These are phyloP conservation scores for Caenorhabditis sp. DNA, from an alignment of 2,888 invertebrate genomes.

Conservation along the genomic window DNA sequence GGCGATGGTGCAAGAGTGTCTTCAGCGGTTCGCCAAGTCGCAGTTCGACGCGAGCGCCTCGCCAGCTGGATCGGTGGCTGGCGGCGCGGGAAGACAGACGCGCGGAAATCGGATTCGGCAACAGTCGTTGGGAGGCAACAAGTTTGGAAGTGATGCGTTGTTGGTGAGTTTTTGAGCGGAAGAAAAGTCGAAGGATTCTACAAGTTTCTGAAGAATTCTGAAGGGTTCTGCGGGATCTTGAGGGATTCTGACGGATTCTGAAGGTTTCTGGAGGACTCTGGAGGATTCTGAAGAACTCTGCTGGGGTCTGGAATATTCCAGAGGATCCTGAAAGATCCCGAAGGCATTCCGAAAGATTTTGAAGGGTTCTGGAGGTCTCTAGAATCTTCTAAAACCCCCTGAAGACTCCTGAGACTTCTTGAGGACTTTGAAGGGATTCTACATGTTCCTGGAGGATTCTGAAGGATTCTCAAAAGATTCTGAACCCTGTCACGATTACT, in stretches of 20 bases:
- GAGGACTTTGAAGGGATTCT: too few relatives aligned
- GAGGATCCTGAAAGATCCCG: background rate
- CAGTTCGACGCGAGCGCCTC: slow-evolving; percentile 45
- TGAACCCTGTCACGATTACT: background rate
- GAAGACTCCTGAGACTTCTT: too few relatives aligned
- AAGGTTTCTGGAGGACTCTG: background rate
- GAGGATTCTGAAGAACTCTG: background rate
- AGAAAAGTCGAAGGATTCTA: background rate
- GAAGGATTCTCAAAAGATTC: background rate
- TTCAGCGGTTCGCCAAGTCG: slow-evolving; percentile 47
- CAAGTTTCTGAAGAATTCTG: background rate
- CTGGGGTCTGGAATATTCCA: too few relatives aligned
- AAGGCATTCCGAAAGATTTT: too few relatives aligned
- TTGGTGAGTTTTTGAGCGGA: slow-evolving; percentile 60
- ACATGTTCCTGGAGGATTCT: background rate
- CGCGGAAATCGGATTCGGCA: slow-evolving; percentile 72
- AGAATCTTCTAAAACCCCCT: too few relatives aligned
- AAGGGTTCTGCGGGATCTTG: background rate
- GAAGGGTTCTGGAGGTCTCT: too few relatives aligned
- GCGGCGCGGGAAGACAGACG: slow-evolving; percentile 22
- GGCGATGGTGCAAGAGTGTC: slow-evolving; percentile 73
- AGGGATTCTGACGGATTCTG: background rate
- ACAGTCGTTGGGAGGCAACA: slow-evolving; percentile 71
- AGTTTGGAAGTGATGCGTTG: slow-evolving; percentile 70
- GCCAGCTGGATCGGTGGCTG: slow-evolving; percentile 13